Conservation (phyloP, 2,797 vertebrate species). For the Chanos chanos region DNA sequence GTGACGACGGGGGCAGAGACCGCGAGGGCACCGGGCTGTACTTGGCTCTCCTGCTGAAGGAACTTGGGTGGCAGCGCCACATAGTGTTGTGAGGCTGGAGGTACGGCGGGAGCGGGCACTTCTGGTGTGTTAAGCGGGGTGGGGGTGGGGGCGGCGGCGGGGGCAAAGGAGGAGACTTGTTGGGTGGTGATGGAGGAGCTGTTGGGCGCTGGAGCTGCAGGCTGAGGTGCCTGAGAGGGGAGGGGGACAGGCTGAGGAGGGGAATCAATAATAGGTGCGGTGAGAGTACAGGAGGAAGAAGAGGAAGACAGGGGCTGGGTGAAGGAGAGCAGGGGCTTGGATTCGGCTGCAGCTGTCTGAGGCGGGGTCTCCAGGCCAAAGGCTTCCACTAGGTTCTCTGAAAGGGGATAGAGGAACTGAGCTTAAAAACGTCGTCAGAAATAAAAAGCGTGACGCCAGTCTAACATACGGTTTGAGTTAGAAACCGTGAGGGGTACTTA, state of each 20-base stretch:
- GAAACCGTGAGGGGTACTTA: constrained; percentile 45
- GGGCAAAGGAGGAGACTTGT: constrained; percentile 58
- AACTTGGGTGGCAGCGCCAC: constrained; percentile 78
- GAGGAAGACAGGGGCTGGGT: constrained; percentile 69
- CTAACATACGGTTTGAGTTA: background rate
- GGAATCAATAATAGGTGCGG: constrained; percentile 68
- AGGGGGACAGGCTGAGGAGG: constrained; percentile 59
- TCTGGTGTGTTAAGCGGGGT: constrained; percentile 75
- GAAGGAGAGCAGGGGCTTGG: constrained; percentile 73
- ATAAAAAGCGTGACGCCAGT: background rate
- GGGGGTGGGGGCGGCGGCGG: constrained; percentile 61
- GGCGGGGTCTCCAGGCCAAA: constrained; percentile 75
- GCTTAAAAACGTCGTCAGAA: background rate
- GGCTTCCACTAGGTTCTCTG: constrained; percentile 80
- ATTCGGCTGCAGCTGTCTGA: constrained; percentile 65
- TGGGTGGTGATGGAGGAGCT: constrained; percentile 48
- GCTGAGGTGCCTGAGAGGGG: constrained; percentile 53
- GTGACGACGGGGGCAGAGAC: constrained; percentile 57
- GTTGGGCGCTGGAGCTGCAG: constrained; percentile 48
- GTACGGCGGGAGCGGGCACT: constrained; percentile 71
- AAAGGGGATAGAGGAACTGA: constrained; percentile 7
- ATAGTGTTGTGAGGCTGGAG: constrained; percentile 68
- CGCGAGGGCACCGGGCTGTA: constrained; percentile 67
- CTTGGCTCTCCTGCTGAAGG: constrained; percentile 68
- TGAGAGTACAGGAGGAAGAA: constrained; percentile 75